Conservation (phyloP, 2,113 vertebrate genomes). For the Genyomyrus donnyi region DNA sequence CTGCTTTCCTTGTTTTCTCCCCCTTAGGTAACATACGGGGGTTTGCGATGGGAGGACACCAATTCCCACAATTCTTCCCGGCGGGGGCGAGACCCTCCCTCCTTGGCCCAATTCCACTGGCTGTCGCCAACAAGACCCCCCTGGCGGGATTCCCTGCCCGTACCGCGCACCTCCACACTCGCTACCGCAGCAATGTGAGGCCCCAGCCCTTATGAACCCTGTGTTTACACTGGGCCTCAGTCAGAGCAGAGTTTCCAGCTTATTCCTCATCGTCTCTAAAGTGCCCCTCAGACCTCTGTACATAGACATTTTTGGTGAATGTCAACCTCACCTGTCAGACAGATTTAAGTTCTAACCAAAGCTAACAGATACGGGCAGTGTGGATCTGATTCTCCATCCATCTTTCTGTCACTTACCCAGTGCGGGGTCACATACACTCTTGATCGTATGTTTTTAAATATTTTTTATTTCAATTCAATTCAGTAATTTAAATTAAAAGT, state of each 20-base stretch:
- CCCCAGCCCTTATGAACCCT: background rate
- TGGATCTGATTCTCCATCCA: background rate
- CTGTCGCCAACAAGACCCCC: background rate
- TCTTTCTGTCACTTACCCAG: background rate
- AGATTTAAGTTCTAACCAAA: background rate
- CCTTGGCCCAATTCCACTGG: background rate
- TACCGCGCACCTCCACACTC: background rate
- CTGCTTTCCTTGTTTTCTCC: background rate
- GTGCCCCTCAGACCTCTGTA: background rate
- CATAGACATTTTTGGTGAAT: background rate
- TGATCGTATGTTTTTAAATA: background rate
- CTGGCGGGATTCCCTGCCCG: background rate
- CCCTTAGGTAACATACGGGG: background rate
- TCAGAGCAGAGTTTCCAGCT: background rate
- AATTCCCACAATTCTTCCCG: background rate
- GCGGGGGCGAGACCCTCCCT: background rate
- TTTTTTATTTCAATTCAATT: background rate
- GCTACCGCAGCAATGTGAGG: background rate
- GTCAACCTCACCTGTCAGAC: background rate
- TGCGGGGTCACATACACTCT: background rate
- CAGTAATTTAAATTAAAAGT: background rate
- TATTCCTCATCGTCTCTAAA: background rate
- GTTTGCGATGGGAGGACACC: background rate
- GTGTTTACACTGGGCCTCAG: background rate
- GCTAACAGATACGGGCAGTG: background rate